Evolutionary conservation across 2,888 invertebrate species (phyloP).

Genomic region (Allolobophora icterica): DNA sequence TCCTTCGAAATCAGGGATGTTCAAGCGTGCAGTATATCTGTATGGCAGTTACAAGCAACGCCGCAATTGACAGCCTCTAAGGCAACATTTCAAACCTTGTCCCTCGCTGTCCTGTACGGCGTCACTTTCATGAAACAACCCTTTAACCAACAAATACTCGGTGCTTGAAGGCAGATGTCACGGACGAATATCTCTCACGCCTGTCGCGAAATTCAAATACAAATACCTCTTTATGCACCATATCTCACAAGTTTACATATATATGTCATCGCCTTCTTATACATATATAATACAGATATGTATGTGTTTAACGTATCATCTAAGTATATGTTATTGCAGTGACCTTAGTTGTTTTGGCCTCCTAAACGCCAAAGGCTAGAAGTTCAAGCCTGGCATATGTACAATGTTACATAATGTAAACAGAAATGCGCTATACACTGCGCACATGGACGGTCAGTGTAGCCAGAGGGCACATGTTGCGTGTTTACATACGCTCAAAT

Average conservation of each 20-base stretch:
- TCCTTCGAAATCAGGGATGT: too few relatives aligned
- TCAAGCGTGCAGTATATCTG: too few relatives aligned
- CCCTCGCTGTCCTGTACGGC: too few relatives aligned
- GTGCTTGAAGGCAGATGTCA: background rate
- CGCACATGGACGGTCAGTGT: background rate
- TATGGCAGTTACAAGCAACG: too few relatives aligned
- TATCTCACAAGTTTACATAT: background rate
- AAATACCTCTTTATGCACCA: background rate
- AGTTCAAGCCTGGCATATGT: background rate
- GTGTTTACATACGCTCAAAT: slow-evolving; percentile 17
- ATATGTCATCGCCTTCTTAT: background rate
- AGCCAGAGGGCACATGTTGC: background rate
- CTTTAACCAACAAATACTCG: background rate
- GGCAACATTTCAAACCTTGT: too few relatives aligned
- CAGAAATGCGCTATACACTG: background rate
- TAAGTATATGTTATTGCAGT: background rate
- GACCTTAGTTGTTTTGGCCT: background rate
- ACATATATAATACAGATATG: background rate
- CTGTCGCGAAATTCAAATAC: background rate
- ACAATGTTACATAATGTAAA: background rate
- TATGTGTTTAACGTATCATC: background rate
- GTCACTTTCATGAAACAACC: too few relatives aligned
- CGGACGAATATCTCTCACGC: background rate
- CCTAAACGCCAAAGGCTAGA: background rate
- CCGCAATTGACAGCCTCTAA: too few relatives aligned